Evolutionary conservation across 2,113 vertebrate species (phyloP).

Genomic region (Xyliphius kryptos): DNA sequence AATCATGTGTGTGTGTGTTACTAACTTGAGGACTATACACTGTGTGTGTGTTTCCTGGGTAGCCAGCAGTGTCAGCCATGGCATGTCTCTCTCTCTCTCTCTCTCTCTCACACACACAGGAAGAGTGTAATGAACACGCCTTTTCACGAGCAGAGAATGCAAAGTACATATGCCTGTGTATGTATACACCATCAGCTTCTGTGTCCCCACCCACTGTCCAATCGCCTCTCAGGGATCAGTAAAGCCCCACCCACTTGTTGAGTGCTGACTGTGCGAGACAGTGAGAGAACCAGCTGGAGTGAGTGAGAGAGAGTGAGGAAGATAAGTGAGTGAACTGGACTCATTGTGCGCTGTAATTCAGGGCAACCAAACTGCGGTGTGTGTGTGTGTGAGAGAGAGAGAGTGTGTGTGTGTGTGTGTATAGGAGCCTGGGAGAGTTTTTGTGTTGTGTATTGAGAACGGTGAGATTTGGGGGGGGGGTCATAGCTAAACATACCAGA

Average conservation of each 20-base stretch:
- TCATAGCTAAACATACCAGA: conserved; percentile 41
- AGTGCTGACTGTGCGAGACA: conserved; percentile 68
- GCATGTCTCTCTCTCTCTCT: conserved; percentile 3
- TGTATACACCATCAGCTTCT: neutral
- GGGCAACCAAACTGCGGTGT: neutral
- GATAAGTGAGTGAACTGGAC: conserved; percentile 40
- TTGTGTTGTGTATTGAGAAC: conserved; percentile 29
- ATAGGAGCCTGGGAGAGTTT: conserved; percentile 46
- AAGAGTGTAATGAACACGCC: neutral
- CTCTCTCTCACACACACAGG: conserved; percentile 26
- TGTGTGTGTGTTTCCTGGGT: conserved; percentile 1
- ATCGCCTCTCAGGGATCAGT: conserved; percentile 42
- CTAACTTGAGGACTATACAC: no score
- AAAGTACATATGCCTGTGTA: neutral
- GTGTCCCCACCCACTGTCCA: conserved; percentile 42
- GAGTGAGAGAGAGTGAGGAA: conserved; percentile 36
- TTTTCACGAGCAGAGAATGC: neutral
- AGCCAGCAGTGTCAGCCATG: neutral
- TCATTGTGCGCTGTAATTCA: conserved; percentile 49
- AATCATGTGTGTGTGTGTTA: conserved; percentile 19
- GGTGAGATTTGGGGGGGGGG: conserved; percentile 39
- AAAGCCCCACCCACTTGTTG: conserved; percentile 48
- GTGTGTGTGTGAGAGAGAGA: neutral
- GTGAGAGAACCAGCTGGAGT: conserved; percentile 55
- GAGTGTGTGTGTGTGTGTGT: conserved; percentile 3